phyloP scores from a whole-genome alignment of 2,797 vertebrate species.

The Scarus forsteni region DNA sequence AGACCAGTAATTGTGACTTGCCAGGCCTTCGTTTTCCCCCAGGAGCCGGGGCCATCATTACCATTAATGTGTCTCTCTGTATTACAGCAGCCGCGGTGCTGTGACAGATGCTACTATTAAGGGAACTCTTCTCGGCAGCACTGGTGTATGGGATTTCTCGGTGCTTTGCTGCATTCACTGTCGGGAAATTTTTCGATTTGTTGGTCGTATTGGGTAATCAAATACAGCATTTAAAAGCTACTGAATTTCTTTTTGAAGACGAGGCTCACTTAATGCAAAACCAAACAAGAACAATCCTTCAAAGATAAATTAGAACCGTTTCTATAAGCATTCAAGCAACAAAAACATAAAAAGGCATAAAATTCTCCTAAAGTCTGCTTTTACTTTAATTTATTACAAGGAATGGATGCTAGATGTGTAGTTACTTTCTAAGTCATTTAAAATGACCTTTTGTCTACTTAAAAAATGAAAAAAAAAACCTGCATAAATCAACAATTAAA shows the following conservation, averaged over 20 bases:
- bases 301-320: neutral
- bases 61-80: conserved; percentile 71
- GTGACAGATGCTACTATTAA: conserved; percentile 68
- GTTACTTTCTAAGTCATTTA: no score
- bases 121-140: conserved; percentile 41
- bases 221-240: conserved; percentile 11
- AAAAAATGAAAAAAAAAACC: no score
- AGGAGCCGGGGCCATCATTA: conserved; percentile 65
- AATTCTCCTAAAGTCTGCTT: neutral
- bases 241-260: neutral
- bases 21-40: conserved; percentile 52
- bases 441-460: no score
- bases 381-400: no score
- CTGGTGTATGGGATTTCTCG: conserved; percentile 26
- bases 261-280: neutral
- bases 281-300: neutral
- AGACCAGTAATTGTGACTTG: conserved; percentile 71
- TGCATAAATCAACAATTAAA: no score
- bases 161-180: conserved; percentile 8
- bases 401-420: no score
- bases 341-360: neutral
- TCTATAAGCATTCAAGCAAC: neutral
- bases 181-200: conserved; percentile 24
- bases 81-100: conserved; percentile 52
- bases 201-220: conserved; percentile 10